phyloP scores from a whole-genome alignment of 2,113 vertebrate genomes.

The Poicephalus gulielmi region DNA sequence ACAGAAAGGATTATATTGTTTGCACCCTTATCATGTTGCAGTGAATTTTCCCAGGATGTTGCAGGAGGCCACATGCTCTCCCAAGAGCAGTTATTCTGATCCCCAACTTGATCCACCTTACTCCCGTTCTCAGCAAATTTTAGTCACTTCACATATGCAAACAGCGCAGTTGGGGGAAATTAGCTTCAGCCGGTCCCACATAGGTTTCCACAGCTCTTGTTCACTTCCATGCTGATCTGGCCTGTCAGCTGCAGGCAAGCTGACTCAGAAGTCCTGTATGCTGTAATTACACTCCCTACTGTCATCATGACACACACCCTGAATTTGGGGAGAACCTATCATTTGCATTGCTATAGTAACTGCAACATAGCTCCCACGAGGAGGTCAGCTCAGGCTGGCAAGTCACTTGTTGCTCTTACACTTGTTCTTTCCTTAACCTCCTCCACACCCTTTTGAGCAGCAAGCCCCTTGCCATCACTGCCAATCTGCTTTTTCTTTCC shows the following conservation, averaged over 20 bases:
- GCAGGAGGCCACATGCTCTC: not conserved
- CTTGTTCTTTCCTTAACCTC: not conserved
- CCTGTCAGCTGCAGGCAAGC: not conserved
- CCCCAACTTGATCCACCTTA: not conserved
- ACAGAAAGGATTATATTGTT: not conserved
- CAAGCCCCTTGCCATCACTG: not conserved
- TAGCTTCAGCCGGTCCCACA: not conserved
- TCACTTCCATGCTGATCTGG: not conserved
- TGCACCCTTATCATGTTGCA: not conserved
- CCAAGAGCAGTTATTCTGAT: not conserved
- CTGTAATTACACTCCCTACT: not conserved
- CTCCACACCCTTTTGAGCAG: not conserved
- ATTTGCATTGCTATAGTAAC: not conserved
- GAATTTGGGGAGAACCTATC: not conserved
- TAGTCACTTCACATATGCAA: not conserved
- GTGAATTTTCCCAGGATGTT: not conserved
- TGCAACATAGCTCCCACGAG: not conserved
- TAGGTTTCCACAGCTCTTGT: not conserved
- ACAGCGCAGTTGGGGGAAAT: not conserved
- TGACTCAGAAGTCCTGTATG: not conserved
- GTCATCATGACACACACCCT: not conserved
- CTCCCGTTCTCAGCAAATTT: not conserved
- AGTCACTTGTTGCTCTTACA: not conserved
- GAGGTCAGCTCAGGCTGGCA: not conserved
- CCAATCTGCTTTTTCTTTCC: not conserved